Conservation (phyloP, 2,797 vertebrate species). For the Gymnoscopelus microlampas region DNA sequence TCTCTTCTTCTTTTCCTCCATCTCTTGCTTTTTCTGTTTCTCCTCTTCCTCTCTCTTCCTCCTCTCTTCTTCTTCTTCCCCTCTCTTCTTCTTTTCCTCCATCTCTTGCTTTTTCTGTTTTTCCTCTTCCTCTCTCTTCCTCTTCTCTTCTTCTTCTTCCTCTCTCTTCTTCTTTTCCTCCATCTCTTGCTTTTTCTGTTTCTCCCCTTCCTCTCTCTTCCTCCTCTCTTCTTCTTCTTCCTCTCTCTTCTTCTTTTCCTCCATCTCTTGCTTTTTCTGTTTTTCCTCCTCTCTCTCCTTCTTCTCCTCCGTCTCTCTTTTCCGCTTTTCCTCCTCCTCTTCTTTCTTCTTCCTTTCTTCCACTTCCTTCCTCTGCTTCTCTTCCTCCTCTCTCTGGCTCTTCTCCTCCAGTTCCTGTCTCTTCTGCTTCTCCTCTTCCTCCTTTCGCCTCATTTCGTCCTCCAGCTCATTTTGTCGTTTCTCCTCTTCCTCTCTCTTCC, state of each 20-base stretch:
- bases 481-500: constrained; percentile 50
- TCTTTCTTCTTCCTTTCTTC: constrained; percentile 40
- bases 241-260: constrained; percentile 46
- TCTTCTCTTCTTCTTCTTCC: constrained; percentile 31
- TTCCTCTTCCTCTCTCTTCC: constrained; percentile 50
- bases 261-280: constrained; percentile 54
- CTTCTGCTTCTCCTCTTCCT: constrained; percentile 24
- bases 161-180: constrained; percentile 3
- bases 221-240: constrained; percentile 13
- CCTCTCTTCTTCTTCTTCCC: constrained; percentile 33
- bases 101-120: not conserved
- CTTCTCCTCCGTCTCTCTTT: constrained; percentile 49
- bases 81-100: constrained; percentile 46
- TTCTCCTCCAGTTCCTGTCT: constrained; percentile 7
- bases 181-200: not conserved
- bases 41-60: constrained; percentile 3
- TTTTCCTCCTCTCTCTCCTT: constrained; percentile 48
- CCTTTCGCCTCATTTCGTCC: constrained; percentile 7
- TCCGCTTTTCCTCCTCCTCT: constrained; percentile 48
- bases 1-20: constrained; percentile 21
- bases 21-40: not conserved
- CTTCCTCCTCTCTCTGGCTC: not conserved
- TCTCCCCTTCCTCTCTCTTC: constrained; percentile 33
- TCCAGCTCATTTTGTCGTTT: constrained; percentile 1
- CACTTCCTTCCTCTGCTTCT: no score